Percentiles rank a stretch among this genome's conserved stretches.
Evolutionary conservation across 2,113 vertebrate genomes (phyloP).

Genomic region (Sebastes schlegelii): DNA sequence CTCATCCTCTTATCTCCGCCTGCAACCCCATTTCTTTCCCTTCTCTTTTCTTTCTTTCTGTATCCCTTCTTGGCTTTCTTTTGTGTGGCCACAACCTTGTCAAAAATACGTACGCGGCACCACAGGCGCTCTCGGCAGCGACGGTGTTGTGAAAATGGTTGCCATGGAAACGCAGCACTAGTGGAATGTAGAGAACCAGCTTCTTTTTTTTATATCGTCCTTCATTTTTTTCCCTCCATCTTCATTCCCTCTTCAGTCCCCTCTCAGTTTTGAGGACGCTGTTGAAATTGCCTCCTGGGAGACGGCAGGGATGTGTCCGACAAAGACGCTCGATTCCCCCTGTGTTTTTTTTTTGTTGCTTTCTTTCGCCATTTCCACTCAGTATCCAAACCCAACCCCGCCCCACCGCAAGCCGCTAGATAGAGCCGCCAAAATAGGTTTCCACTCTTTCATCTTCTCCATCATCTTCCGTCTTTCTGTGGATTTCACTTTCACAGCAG

Average conservation of each 20-base stretch:
- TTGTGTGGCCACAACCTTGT: conserved; percentile 82
- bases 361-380: conserved; percentile 2
- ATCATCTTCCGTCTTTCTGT: conserved; percentile 37
- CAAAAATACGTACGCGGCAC: conserved; percentile 78
- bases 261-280: conserved; percentile 33
- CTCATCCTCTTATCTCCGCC: conserved; percentile 78
- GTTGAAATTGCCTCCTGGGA: conserved; percentile 53
- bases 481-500: conserved; percentile 36
- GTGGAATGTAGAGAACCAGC: conserved; percentile 67
- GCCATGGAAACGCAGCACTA: conserved; percentile 76
- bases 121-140: conserved; percentile 61
- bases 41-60: conserved; percentile 40
- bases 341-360: not conserved
- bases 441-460: conserved; percentile 36
- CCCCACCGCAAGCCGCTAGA: not conserved
- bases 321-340: conserved; percentile 2
- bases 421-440: conserved; percentile 24
- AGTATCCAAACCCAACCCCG: not conserved
- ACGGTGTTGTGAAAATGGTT: conserved; percentile 80
- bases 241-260: conserved; percentile 45
- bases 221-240: conserved; percentile 23
- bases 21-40: conserved; percentile 57
- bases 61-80: conserved; percentile 64
- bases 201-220: conserved; percentile 12
- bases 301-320: conserved; percentile 27